Evolutionary conservation across 2,113 vertebrate species (phyloP).

Genomic region (Cephalopholis sonnerati): DNA sequence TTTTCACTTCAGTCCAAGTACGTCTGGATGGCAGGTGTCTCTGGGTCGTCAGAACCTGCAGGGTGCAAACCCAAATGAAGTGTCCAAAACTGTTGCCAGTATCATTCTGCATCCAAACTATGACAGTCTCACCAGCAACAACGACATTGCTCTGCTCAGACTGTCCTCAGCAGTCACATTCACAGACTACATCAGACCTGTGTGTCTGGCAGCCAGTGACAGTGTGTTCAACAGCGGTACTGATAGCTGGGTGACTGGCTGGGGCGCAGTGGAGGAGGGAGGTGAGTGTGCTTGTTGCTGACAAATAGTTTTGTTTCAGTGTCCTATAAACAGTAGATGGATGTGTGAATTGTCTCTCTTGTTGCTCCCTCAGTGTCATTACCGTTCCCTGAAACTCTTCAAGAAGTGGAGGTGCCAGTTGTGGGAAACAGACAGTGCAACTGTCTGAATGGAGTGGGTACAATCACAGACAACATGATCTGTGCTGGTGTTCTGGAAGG

Average conservation of each 20-base stretch:
- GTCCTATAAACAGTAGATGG: constrained; percentile 60
- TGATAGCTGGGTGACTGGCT: constrained; percentile 87
- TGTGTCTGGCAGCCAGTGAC: constrained; percentile 84
- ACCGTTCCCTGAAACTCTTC: constrained; percentile 64
- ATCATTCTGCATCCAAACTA: constrained; percentile 78
- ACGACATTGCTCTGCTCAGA: constrained; percentile 86
- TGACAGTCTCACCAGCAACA: constrained; percentile 52
- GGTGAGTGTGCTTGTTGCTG: constrained; percentile 68
- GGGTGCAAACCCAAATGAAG: constrained; percentile 42
- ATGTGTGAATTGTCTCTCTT: constrained; percentile 55
- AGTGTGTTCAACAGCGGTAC: constrained; percentile 83
- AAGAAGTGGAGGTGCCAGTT: constrained; percentile 77
- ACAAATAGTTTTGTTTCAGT: constrained; percentile 45
- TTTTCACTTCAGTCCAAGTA: background rate
- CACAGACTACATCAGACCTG: constrained; percentile 82
- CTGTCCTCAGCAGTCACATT: constrained; percentile 78
- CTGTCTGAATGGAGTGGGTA: constrained; percentile 61
- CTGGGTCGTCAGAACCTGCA: constrained; percentile 64
- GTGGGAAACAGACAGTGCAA: constrained; percentile 76
- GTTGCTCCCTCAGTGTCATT: constrained; percentile 47
- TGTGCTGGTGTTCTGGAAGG: constrained; percentile 85
- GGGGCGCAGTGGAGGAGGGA: constrained; percentile 83
- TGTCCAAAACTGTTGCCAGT: constrained; percentile 19
- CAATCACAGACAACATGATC: constrained; percentile 85
- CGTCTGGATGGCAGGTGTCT: background rate